These are phyloP conservation scores for Agyllia agylla DNA, from an alignment of 2,888 invertebrate species.

Conservation along the genomic window DNA sequence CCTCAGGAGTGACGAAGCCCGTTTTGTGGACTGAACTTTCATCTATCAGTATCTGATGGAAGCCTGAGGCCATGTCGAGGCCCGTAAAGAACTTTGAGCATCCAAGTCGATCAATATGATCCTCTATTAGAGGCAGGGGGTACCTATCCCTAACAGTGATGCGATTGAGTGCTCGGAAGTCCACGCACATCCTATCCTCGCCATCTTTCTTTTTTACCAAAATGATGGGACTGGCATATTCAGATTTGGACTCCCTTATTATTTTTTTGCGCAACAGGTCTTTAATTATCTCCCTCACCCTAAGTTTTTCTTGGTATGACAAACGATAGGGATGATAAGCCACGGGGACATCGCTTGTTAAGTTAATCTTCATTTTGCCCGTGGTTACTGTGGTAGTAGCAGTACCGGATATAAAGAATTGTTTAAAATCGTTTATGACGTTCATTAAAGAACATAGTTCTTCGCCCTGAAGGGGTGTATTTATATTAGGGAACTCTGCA, in stretches of 20 bases:
- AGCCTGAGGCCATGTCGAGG: not conserved
- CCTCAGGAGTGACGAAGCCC: not conserved
- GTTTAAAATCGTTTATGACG: not conserved
- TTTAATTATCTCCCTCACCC: conserved; percentile 73
- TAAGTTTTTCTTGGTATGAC: not conserved
- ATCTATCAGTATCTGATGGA: not conserved
- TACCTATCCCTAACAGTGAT: conserved; percentile 33
- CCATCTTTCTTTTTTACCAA: conserved; percentile 46
- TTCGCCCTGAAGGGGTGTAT: not conserved
- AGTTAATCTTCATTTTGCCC: not conserved
- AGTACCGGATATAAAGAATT: not conserved
- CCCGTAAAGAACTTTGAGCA: not conserved
- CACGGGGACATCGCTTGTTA: not conserved
- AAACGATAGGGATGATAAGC: not conserved
- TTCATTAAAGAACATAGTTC: not conserved
- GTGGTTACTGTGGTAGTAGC: not conserved
- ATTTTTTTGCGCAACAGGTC: conserved; percentile 68
- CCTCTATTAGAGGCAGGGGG: not conserved
- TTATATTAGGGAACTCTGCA: too few relatives aligned
- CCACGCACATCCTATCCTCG: conserved; percentile 70
- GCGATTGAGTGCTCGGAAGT: conserved; percentile 78
- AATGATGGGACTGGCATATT: conserved; percentile 79
- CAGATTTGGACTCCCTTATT: conserved; percentile 76
- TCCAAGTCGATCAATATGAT: not conserved
- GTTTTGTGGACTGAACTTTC: not conserved